These are phyloP conservation scores for Eristalinus aeneus DNA, from an alignment of 2,888 invertebrate genomes.

Conservation along the genomic window DNA sequence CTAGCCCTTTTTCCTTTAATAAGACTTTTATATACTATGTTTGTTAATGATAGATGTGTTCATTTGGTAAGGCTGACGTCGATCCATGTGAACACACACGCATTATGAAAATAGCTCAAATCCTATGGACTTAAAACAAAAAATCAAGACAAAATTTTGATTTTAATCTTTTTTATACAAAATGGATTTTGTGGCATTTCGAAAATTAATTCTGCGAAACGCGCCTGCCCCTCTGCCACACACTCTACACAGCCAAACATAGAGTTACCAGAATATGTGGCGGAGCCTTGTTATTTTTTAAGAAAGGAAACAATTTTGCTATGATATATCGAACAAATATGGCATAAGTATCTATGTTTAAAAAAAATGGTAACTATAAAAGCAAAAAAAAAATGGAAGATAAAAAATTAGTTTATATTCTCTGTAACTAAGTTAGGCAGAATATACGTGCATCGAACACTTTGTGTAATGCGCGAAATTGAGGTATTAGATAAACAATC, in stretches of 20 bases:
- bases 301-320: constrained; percentile 41
- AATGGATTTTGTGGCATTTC: constrained; percentile 48
- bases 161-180: constrained; percentile 33
- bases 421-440: constrained; percentile 40
- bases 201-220: constrained; percentile 36
- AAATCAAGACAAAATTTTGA: constrained; percentile 30
- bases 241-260: not conserved
- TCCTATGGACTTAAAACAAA: constrained; percentile 63
- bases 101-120: constrained; percentile 60
- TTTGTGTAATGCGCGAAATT: constrained; percentile 4
- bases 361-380: constrained; percentile 35
- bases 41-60: constrained; percentile 63
- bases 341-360: constrained; percentile 21
- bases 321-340: constrained; percentile 34
- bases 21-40: constrained; percentile 32
- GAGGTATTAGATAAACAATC: constrained; percentile 50
- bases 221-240: not conserved
- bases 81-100: constrained; percentile 52
- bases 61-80: constrained; percentile 37
- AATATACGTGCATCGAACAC: not conserved
- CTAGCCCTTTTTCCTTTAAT: constrained; percentile 44
- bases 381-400: constrained; percentile 8
- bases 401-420: constrained; percentile 25
- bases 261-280: not conserved
- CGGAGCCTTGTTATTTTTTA: constrained; percentile 25